phyloP scores from a whole-genome alignment of 2,113 vertebrate species.

The Nothoprocta perdicaria region DNA sequence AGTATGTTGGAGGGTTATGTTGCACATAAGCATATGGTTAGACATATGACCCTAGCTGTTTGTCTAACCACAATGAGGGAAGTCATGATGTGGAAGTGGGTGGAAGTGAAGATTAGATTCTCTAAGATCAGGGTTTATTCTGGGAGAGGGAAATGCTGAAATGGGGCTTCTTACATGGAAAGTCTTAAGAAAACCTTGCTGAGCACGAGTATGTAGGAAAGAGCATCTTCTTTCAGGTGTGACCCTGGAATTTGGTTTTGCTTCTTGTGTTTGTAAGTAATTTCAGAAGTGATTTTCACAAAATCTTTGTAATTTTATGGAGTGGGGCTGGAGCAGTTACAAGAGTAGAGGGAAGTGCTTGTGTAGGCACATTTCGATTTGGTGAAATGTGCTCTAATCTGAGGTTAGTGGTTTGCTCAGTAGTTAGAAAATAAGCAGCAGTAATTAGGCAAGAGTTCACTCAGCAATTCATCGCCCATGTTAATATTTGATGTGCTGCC shows the following conservation, averaged over 20 bases:
- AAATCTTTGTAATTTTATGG: neutral
- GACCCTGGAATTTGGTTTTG: neutral
- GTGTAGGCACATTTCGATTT: neutral
- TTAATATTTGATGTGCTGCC: neutral
- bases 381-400: neutral
- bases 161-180: rapidly evolving
- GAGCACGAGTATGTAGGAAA: neutral
- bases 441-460: neutral
- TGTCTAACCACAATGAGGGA: neutral
- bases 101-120: neutral
- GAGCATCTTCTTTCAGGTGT: neutral
- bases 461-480: neutral
- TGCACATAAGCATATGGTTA: neutral
- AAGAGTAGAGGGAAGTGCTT: neutral
- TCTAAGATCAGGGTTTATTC: neutral
- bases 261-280: neutral
- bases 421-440: neutral
- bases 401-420: neutral
- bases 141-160: neutral
- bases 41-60: neutral
- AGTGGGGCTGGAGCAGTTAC: neutral
- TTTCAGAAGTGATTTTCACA: neutral
- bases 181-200: neutral
- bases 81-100: neutral
- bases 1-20: neutral